Evolutionary conservation across 2,888 invertebrate species (phyloP), one percentile per base, ranked within the genome.

Genomic region (Melipona bicolor): DNA sequence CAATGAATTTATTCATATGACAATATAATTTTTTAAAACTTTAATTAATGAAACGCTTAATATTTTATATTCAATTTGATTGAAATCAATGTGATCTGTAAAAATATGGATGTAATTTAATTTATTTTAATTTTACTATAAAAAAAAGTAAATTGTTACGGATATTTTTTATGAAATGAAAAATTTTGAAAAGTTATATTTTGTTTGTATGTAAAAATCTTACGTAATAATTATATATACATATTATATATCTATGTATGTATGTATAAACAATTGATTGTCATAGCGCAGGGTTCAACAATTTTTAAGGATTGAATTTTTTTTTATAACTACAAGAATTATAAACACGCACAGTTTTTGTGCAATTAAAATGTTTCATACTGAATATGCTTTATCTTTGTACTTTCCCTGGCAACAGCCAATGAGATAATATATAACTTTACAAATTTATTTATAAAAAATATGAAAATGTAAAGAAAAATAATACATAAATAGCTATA

Each of bases 111-210:
- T 61, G 36, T 77, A 32, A 68, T 64, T 74, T 73, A 68, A 69
- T 73, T 76, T 76, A 76, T 15, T 72, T 84, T 76, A 79, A 84
- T 79, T n/a, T 43, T 1, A 50, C 21, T 68, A 65, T 19, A n/a
- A 73, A 70, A 24, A 84, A 73, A 19, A 61, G 72, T 62, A 76
- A 79, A 65, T 67, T 67, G 61, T 76, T 67, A 56, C 72, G 67
- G 69, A 65, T 84, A 80, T 76, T 73, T 85, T 84, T 85, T 85
- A 75, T 73, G 65, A 79, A 27, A n/a, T 6, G 36, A 77, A 24
- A 50, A 24, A 54, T 73, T 77, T 62, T 50, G 17, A 69, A 73
- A 62, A 75, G 27, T 87, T 69, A 77, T 73, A 79, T 81, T 72
- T 69, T 75, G 65, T 80, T 86, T 86, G 52, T 65, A 76, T 43